phyloP scores from a whole-genome alignment of 2,888 invertebrate genomes.

The Eustalomyia histrio region DNA sequence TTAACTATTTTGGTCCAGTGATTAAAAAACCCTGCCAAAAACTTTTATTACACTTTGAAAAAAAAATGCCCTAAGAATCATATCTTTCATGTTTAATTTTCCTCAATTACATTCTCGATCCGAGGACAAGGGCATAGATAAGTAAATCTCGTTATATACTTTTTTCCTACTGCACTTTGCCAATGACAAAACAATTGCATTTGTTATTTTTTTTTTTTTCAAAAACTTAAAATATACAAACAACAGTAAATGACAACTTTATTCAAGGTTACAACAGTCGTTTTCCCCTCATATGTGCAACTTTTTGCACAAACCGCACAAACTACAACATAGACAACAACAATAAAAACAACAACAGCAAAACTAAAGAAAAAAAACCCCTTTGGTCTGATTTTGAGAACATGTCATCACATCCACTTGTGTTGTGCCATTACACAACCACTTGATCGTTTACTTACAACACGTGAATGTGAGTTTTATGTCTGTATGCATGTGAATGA shows the following conservation, averaged over 20 bases:
- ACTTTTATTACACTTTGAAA: no score
- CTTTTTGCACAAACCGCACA: not conserved
- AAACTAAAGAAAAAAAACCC: slow-evolving; percentile 19
- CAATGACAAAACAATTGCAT: not conserved
- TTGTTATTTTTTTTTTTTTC: not conserved
- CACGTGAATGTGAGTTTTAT: slow-evolving; percentile 14
- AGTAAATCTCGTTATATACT: not conserved
- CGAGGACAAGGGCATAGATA: not conserved
- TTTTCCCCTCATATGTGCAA: not conserved
- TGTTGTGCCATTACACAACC: slow-evolving; percentile 72
- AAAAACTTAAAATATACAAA: not conserved
- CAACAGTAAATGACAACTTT: not conserved
- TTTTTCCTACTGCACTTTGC: not conserved
- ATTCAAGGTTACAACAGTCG: not conserved
- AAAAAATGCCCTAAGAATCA: no score
- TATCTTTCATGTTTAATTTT: not conserved
- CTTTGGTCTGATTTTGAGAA: slow-evolving; percentile 63
- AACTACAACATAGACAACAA: not conserved
- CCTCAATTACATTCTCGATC: not conserved
- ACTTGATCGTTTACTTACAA: slow-evolving; percentile 70
- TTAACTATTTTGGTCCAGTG: no score
- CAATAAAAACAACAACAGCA: not conserved
- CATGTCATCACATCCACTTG: slow-evolving; percentile 72
- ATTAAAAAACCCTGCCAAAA: no score
- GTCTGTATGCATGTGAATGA: not conserved